phyloP scores from a whole-genome alignment of 1,140 invertebrate species.

The Bombus pascuorum region DNA sequence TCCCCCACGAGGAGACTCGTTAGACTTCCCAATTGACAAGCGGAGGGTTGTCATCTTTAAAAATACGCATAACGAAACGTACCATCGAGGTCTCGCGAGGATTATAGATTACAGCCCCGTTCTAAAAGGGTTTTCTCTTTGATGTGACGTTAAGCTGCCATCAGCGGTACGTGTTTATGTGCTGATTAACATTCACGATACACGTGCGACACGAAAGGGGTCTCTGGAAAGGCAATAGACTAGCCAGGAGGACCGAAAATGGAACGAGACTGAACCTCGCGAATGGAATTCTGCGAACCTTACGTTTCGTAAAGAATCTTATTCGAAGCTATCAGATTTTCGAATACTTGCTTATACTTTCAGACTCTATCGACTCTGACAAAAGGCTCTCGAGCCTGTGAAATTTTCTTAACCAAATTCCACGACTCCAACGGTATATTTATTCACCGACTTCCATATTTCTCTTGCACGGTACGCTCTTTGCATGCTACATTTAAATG shows the following conservation, averaged over 20 bases:
- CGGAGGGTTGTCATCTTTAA: neutral
- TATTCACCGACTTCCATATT: neutral
- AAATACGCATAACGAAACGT: neutral
- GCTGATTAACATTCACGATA: conserved; percentile 18
- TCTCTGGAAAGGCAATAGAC: conserved; percentile 1
- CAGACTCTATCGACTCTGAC: neutral
- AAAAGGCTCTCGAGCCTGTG: neutral
- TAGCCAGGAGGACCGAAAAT: neutral
- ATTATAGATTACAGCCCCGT: conserved; percentile 1
- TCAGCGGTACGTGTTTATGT: conserved; percentile 11
- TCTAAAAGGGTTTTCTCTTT: conserved; percentile 24
- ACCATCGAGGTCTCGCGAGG: neutral
- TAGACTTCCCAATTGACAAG: neutral
- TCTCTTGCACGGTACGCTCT: neutral
- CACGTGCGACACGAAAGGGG: conserved; percentile 21
- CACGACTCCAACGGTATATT: neutral
- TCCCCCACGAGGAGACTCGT: neutral
- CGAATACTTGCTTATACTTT: neutral
- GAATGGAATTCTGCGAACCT: conserved; percentile 3
- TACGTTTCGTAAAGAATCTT: neutral
- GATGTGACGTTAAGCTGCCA: conserved; percentile 30
- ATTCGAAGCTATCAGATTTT: neutral
- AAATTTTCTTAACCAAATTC: neutral
- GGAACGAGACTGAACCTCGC: conserved; percentile 1
- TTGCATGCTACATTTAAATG: conserved; percentile 14